These are phyloP conservation scores for Andricus curvator DNA, from an alignment of 2,888 invertebrate genomes.

Conservation along the genomic window DNA sequence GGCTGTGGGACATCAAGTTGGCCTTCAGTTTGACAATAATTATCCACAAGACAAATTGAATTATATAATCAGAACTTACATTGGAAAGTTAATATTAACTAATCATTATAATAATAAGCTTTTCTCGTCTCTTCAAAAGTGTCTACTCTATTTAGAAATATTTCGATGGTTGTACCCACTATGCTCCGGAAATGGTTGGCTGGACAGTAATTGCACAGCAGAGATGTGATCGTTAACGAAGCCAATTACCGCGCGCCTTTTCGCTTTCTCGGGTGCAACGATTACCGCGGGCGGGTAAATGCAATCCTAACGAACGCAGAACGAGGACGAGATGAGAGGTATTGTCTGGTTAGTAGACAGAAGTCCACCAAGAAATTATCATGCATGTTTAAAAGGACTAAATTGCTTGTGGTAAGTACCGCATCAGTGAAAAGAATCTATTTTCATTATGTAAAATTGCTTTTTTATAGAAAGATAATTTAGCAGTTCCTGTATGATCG, in stretches of 20 bases:
- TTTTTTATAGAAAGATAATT: background rate
- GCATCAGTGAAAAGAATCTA: constrained; percentile 2
- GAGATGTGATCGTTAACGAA: constrained; percentile 53
- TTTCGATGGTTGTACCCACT: constrained; percentile 17
- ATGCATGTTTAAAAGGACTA: constrained; percentile 55
- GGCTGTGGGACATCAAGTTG: too few relatives aligned
- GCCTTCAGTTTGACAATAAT: too few relatives aligned
- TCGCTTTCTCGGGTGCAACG: constrained; percentile 34
- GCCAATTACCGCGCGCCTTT: constrained; percentile 48
- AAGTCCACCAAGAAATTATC: constrained; percentile 51
- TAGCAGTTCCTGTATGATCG: background rate
- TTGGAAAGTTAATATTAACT: background rate
- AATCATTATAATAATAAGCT: background rate
- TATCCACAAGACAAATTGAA: background rate
- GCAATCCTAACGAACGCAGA: constrained; percentile 37
- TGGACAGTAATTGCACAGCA: constrained; percentile 34
- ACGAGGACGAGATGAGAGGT: constrained; percentile 34
- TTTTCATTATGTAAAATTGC: background rate
- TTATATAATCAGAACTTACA: background rate
- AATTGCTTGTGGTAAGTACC: constrained; percentile 48
- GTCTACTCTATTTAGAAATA: constrained; percentile 34
- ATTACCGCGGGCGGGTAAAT: constrained; percentile 37
- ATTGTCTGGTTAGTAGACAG: constrained; percentile 30
- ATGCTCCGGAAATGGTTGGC: constrained; percentile 23
- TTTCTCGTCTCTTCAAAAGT: background rate